Base-by-base conservation (phyloP, 1,140 invertebrate genomes). In the Halictus rubicundus region DNA sequence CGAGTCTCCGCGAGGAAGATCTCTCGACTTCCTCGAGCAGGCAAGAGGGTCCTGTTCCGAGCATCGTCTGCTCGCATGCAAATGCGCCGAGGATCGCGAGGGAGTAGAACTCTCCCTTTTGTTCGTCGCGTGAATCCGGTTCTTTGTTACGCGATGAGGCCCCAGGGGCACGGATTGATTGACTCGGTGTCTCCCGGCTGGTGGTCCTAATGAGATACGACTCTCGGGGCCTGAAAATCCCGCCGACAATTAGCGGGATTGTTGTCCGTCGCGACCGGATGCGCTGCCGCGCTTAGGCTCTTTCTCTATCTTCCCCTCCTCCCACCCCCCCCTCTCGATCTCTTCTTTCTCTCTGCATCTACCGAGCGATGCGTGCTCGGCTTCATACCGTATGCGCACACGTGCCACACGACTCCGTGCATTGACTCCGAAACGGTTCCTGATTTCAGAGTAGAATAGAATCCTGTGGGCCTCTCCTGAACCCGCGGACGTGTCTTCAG, bases 181-280 rank as follows among this genome's bases (percentile, higher is more conserved):
- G 82, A 76, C 72, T 76, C 78, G 42, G 46, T 76, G 76, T 65
- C 76, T 42, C 63, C 54, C 57, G 81, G 70, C 65, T 64, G 81
- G 76, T 84, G 69, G 82, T 82, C 81, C 70, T 84, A 83, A 83
- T 81, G 82, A 83, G 80, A 81, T 76, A 76, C 73, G 80, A 83
- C 68, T 46, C 69, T 78, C 59, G 66, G 32, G 37, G 64, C 73
- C 73, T 82, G 73, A 83, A 83, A 82, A 82, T 83, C 82, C 49
- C 9, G 68, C 42, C 68, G 82, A 83, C 75, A 83, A 83, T 83
- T 83, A 83, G 80, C 74, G 79, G 75, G 79, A 83, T 82, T 81
- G 73, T 71, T 68, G 49, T 68, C 25, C 54, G 42, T 25, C 49
- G 32, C 21, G 71, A 49, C 72, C 65, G 73, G 68, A 69, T 69